These are phyloP conservation scores for Pomatostomus ruficeps DNA, from an alignment of 2,113 vertebrate genomes.

Conservation along the genomic window DNA sequence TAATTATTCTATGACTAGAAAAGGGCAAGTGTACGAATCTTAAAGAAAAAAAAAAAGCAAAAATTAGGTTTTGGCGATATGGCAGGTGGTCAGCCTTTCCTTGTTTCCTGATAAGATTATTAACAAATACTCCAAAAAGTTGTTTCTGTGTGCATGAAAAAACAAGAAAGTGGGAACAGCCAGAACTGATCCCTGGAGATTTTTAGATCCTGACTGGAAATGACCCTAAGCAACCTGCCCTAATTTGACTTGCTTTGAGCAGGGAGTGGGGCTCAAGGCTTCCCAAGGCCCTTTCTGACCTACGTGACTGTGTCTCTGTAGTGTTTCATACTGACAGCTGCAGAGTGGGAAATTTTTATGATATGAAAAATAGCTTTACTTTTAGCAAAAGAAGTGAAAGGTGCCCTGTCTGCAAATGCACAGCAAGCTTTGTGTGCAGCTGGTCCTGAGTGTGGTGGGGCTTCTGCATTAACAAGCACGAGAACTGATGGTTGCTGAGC, in stretches of 20 bases:
- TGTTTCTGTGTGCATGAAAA: background rate
- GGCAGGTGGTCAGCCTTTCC: background rate
- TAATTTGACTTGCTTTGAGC: background rate
- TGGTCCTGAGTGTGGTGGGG: background rate
- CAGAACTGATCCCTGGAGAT: background rate
- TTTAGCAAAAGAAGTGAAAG: background rate
- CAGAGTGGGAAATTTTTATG: background rate
- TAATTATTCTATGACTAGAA: background rate
- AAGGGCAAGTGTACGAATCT: background rate
- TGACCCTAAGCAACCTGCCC: background rate
- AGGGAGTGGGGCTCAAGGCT: background rate
- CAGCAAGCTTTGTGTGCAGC: background rate
- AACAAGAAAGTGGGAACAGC: background rate
- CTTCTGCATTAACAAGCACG: background rate
- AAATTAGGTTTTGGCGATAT: background rate
- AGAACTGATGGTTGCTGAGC: background rate
- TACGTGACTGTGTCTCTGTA: background rate
- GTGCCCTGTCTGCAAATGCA: background rate
- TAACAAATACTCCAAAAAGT: background rate
- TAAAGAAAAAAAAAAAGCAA: background rate
- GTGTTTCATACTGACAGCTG: background rate
- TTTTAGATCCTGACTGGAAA: background rate
- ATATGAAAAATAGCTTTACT: background rate
- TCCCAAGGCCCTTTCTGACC: background rate
- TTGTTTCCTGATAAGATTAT: background rate